These are phyloP conservation scores for Aphaenogaster floridana DNA, from an alignment of 1,140 invertebrate species.

Conservation along the genomic window DNA sequence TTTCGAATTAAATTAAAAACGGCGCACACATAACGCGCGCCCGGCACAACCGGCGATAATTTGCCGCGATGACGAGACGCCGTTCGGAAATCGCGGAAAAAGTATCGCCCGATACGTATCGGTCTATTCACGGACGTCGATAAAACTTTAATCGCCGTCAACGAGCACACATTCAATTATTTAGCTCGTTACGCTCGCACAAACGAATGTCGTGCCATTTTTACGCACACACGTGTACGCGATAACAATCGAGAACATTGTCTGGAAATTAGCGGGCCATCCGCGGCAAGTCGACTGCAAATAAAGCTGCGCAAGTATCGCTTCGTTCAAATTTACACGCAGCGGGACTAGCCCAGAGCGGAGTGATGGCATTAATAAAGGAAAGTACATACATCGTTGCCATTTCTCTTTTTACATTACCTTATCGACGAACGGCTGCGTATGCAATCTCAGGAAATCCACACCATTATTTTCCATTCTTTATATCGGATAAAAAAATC, in stretches of 20 bases:
- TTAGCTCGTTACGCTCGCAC: conserved; percentile 43
- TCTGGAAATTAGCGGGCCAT: conserved; percentile 39
- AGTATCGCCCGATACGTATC: conserved; percentile 39
- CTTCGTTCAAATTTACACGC: background rate
- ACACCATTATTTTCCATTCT: background rate
- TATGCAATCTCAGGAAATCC: background rate
- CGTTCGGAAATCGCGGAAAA: conserved; percentile 52
- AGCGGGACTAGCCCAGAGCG: background rate
- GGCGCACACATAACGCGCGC: conserved; percentile 21
- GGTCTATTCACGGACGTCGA: conserved; percentile 57
- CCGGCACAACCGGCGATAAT: conserved; percentile 27
- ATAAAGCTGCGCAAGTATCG: conserved; percentile 5
- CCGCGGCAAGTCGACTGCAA: background rate
- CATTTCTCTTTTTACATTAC: background rate
- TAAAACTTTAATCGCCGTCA: conserved; percentile 63
- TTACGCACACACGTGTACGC: background rate
- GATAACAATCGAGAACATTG: conserved; percentile 25
- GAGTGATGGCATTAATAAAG: background rate
- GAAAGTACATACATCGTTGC: background rate
- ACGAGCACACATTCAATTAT: conserved; percentile 58
- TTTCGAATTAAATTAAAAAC: conserved; percentile 82
- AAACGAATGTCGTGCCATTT: conserved; percentile 23
- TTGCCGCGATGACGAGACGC: conserved; percentile 44
- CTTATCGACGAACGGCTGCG: background rate
- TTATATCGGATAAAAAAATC: background rate